Evolutionary conservation across 2,888 invertebrate genomes (phyloP).

Genomic region (Limnephilus rhombicus): DNA sequence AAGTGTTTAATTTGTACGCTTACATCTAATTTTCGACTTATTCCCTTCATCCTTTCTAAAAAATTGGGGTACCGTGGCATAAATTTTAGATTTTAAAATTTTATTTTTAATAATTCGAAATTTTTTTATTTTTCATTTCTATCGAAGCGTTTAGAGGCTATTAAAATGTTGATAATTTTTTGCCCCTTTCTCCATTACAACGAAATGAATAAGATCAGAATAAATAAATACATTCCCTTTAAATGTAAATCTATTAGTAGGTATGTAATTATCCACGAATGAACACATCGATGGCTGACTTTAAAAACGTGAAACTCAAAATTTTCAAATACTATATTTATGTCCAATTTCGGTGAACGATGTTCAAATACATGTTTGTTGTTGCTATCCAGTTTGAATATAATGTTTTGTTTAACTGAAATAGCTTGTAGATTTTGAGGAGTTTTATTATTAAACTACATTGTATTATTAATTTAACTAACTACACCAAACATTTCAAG

Average conservation of each 20-base stretch:
- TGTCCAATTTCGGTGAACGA: too few relatives aligned
- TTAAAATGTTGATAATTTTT: neutral
- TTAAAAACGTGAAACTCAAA: neutral
- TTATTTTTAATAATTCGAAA: neutral
- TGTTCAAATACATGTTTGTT: too few relatives aligned
- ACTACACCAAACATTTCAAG: too few relatives aligned
- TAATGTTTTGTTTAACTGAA: too few relatives aligned
- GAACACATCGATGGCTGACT: neutral
- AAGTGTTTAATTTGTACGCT: neutral
- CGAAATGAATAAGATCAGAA: neutral
- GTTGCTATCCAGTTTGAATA: too few relatives aligned
- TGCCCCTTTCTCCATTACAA: neutral
- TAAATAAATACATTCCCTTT: neutral
- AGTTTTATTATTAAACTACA: too few relatives aligned
- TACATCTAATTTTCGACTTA: neutral
- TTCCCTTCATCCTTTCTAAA: neutral
- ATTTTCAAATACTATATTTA: too few relatives aligned
- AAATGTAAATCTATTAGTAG: neutral
- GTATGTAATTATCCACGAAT: neutral
- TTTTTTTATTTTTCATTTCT: neutral
- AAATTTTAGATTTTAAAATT: neutral
- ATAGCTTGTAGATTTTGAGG: too few relatives aligned
- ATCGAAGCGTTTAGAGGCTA: neutral
- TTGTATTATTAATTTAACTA: too few relatives aligned
- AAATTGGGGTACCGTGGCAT: slow-evolving; percentile 32